Percentiles rank a stretch among this genome's conserved stretches.
Evolutionary conservation across 2,113 vertebrate species (phyloP).

Genomic region (Cheirogaleus medius): DNA sequence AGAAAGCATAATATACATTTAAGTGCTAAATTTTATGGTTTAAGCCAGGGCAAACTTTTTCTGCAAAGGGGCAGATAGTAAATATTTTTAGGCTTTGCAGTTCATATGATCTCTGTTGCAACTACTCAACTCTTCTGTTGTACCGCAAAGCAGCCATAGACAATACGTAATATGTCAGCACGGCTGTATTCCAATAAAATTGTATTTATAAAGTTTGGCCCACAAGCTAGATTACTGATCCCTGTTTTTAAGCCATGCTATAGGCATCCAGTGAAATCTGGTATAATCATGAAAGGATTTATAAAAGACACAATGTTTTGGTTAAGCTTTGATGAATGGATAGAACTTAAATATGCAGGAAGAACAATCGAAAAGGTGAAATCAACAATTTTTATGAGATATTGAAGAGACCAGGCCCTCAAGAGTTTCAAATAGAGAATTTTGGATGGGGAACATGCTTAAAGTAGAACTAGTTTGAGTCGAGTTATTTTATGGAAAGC

Average conservation of each 20-base stretch:
- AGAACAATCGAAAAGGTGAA: not conserved
- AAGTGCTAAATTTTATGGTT: not conserved
- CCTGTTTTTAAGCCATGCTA: not conserved
- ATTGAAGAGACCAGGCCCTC: not conserved
- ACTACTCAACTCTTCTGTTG: not conserved
- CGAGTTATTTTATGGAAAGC: not conserved
- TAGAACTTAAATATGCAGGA: not conserved
- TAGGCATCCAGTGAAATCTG: not conserved
- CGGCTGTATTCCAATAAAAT: not conserved
- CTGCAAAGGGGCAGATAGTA: slow-evolving; percentile 2
- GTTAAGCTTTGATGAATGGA: not conserved
- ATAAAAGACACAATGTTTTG: not conserved
- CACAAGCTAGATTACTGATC: not conserved
- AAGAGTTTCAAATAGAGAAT: not conserved
- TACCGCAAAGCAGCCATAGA: not conserved
- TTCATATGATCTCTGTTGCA: not conserved
- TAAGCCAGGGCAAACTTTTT: not conserved
- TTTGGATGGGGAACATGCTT: not conserved
- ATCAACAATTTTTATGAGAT: not conserved
- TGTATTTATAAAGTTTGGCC: not conserved
- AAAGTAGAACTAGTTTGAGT: not conserved
- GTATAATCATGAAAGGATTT: not conserved
- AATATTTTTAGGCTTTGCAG: not conserved
- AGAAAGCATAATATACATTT: not conserved
- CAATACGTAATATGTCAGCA: not conserved